Evolutionary conservation across 2,113 vertebrate genomes (phyloP).

Genomic region (Pedionomus torquatus): DNA sequence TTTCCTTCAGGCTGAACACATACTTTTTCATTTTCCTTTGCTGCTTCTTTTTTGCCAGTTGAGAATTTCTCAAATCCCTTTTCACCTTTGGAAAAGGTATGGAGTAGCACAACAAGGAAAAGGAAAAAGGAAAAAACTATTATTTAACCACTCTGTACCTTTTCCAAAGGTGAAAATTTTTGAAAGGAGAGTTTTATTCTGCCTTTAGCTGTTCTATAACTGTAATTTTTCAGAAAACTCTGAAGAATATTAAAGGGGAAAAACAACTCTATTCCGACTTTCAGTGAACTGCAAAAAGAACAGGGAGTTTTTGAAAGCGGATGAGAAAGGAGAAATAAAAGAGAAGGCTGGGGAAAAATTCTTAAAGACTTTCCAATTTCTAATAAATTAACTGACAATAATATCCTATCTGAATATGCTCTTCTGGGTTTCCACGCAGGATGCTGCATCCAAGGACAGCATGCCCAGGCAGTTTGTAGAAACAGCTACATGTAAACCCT

Average conservation of each 20-base stretch:
- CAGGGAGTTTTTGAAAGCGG: background rate
- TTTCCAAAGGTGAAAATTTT: slow-evolving; percentile 35
- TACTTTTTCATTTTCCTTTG: slow-evolving; percentile 30
- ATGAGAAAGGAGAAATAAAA: background rate
- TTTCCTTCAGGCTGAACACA: slow-evolving; percentile 29
- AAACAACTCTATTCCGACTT: background rate
- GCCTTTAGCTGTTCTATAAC: background rate
- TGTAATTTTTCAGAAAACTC: background rate
- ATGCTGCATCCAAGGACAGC: background rate
- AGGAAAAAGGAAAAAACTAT: slow-evolving; percentile 27
- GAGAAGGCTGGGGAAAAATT: background rate
- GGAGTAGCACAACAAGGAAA: background rate
- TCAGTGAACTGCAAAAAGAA: background rate
- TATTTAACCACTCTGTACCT: slow-evolving; percentile 2
- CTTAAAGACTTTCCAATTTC: background rate
- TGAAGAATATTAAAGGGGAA: background rate
- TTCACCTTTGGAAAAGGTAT: slow-evolving; percentile 35
- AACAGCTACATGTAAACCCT: background rate
- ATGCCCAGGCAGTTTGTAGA: background rate
- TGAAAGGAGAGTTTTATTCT: slow-evolving; percentile 18
- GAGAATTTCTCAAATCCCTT: slow-evolving; percentile 15
- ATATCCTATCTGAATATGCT: background rate
- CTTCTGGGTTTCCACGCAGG: background rate
- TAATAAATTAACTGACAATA: background rate
- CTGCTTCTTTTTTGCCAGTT: background rate